A percentile compares a stretch with the other conserved stretches of the same genome.
Conservation (phyloP, 2,797 vertebrate genomes). For the Eulemur albifrons region DNA sequence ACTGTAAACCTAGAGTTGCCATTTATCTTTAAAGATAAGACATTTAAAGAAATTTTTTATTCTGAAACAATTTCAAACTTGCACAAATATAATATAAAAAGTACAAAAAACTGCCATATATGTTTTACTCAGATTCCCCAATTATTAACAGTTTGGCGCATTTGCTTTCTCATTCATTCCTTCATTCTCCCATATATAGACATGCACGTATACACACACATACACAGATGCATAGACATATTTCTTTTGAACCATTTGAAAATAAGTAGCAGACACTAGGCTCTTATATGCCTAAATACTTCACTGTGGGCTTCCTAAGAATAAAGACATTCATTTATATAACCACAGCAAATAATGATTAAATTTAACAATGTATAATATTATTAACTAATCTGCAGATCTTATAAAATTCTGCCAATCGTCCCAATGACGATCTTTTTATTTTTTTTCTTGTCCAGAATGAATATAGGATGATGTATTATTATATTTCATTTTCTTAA, state of each 20-base stretch:
- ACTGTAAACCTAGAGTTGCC: not conserved
- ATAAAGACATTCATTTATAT: not conserved
- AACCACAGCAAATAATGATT: not conserved
- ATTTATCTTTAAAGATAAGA: not conserved
- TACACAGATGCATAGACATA: not conserved
- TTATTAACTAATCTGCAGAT: not conserved
- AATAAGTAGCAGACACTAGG: not conserved
- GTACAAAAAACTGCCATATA: not conserved
- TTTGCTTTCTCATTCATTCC: not conserved
- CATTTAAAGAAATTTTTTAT: not conserved
- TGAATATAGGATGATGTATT: not conserved
- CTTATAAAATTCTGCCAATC: not conserved
- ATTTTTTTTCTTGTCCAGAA: not conserved
- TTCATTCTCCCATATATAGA: not conserved
- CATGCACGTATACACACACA: not conserved
- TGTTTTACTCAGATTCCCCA: not conserved
- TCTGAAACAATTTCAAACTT: not conserved
- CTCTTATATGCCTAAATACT: not conserved
- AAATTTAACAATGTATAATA: not conserved
- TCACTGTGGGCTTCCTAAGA: not conserved
- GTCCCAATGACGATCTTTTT: not conserved
- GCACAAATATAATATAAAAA: not conserved
- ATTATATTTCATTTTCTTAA: slow-evolving; percentile 8
- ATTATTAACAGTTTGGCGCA: not conserved
- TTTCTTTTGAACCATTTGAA: not conserved